phyloP scores from a whole-genome alignment of 2,797 vertebrate genomes.

The Arvicola amphibius region DNA sequence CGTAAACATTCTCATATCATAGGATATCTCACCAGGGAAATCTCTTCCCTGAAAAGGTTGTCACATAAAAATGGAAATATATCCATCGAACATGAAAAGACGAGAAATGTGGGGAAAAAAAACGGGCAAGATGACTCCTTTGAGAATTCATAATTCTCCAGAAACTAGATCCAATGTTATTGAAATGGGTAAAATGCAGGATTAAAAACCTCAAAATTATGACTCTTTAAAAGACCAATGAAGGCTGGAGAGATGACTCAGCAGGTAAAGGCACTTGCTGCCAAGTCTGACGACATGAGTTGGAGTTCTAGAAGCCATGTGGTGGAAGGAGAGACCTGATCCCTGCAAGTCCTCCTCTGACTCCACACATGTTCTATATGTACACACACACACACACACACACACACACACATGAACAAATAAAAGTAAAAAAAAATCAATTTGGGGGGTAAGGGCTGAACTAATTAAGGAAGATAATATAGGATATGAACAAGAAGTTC shows the following conservation, averaged over 20 bases:
- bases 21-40: background rate
- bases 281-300: background rate
- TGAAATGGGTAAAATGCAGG: background rate
- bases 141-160: background rate
- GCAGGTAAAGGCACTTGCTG: background rate
- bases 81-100: background rate
- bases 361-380: background rate
- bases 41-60: background rate
- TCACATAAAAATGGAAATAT: background rate
- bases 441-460: background rate
- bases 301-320: background rate
- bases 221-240: background rate
- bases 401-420: background rate
- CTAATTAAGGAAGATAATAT: background rate
- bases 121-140: background rate
- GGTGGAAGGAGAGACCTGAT: background rate
- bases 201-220: background rate
- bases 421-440: background rate
- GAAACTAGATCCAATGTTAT: background rate
- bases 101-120: background rate
- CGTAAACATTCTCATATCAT: background rate
- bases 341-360: background rate
- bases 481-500: background rate
- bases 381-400: background rate
- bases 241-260: background rate